Percentiles rank a stretch among this genome's conserved stretches.
phyloP scores from a whole-genome alignment of 2,888 invertebrate genomes.

The Lepidocyrtoides sp. region DNA sequence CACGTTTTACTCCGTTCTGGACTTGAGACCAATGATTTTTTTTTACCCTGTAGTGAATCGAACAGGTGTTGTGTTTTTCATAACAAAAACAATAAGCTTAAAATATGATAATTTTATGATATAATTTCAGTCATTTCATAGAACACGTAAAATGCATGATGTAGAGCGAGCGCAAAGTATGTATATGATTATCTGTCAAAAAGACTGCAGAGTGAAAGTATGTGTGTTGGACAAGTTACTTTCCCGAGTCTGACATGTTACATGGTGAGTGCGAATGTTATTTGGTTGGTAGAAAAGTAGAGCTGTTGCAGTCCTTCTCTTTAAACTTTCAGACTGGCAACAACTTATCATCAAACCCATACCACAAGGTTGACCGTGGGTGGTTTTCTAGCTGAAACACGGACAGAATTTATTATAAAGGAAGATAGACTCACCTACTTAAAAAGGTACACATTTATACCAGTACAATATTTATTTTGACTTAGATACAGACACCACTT shows the following conservation, averaged over 20 bases:
- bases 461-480: too few species aligned
- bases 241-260: conserved; percentile 40
- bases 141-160: not conserved
- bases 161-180: not conserved
- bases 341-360: conserved; percentile 60
- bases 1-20: too few species aligned
- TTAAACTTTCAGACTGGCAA: conserved; percentile 54
- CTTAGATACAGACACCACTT: too few species aligned
- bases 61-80: conserved; percentile 33
- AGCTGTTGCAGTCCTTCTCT: not conserved
- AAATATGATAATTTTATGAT: conserved; percentile 40
- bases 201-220: conserved; percentile 27
- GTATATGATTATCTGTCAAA: not conserved
- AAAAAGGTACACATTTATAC: too few species aligned
- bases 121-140: not conserved
- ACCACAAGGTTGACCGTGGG: conserved; percentile 67
- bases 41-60: not conserved
- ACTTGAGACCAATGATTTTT: too few species aligned
- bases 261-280: conserved; percentile 39
- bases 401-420: conserved; percentile 18
- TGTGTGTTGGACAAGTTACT: not conserved
- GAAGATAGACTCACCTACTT: not conserved
- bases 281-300: not conserved
- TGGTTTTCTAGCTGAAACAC: conserved; percentile 15
- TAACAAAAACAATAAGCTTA: not conserved